Conservation (phyloP, 2,888 invertebrate species). For the Drosophila niveifrons region DNA sequence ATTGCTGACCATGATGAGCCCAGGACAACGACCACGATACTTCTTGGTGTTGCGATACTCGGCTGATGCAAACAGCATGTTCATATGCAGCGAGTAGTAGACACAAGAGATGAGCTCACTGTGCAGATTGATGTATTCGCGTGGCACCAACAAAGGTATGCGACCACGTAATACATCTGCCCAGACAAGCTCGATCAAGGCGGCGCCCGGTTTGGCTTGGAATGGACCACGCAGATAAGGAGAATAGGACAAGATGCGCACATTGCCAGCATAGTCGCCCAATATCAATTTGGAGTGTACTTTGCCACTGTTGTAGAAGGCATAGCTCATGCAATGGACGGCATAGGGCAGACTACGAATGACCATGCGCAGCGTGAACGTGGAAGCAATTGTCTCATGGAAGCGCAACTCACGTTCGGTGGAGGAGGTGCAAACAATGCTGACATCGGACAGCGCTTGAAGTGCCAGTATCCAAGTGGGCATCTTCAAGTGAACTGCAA, state of each 20-base stretch:
- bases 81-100: conserved; percentile 88
- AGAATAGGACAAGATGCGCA: conserved; percentile 88
- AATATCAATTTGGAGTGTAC: conserved; percentile 87
- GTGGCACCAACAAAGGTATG: conserved; percentile 86
- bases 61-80: conserved; percentile 90
- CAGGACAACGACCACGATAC: conserved; percentile 82
- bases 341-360: conserved; percentile 87
- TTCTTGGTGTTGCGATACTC: conserved; percentile 86
- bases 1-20: conserved; percentile 72
- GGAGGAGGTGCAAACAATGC: conserved; percentile 91
- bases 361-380: conserved; percentile 90
- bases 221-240: conserved; percentile 89
- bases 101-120: conserved; percentile 90
- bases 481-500: conserved; percentile 87
- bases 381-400: conserved; percentile 91
- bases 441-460: conserved; percentile 91
- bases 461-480: conserved; percentile 91
- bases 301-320: conserved; percentile 69
- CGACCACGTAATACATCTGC: conserved; percentile 87
- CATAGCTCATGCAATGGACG: conserved; percentile 82
- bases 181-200: conserved; percentile 88
- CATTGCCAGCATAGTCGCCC: conserved; percentile 91
- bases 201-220: conserved; percentile 88
- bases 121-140: conserved; percentile 88
- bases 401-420: conserved; percentile 92